These are phyloP conservation scores for Phrynosoma blainvillii DNA, from an alignment of 2,113 vertebrate species.

Conservation along the genomic window DNA sequence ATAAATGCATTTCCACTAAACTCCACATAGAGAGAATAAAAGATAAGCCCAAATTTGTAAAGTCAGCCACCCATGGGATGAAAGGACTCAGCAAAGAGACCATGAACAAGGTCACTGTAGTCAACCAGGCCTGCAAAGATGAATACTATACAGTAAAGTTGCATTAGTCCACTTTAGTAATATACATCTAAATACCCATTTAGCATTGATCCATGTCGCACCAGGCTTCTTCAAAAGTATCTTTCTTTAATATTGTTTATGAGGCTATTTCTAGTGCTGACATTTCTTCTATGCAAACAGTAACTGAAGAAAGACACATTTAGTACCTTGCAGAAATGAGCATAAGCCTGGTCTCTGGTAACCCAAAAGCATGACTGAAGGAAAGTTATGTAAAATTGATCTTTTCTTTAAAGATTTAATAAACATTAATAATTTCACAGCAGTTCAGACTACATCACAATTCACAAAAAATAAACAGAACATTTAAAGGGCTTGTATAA, in stretches of 20 bases:
- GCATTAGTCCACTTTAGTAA: constrained; percentile 27
- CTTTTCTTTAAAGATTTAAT: neutral
- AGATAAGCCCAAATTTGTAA: constrained; percentile 68
- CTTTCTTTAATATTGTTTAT: neutral
- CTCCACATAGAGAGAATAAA: constrained; percentile 59
- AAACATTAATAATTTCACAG: neutral
- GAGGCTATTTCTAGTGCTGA: neutral
- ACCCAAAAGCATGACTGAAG: neutral
- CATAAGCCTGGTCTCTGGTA: neutral
- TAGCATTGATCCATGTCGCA: neutral
- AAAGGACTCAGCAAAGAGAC: constrained; percentile 58
- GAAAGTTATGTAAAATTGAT: neutral
- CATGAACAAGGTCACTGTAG: constrained; percentile 50
- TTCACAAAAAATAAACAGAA: neutral
- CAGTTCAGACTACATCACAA: neutral
- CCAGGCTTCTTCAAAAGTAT: neutral
- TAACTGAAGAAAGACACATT: neutral
- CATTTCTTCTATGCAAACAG: neutral
- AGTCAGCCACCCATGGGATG: constrained; percentile 59
- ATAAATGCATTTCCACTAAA: constrained; percentile 69
- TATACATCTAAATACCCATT: constrained; percentile 4
- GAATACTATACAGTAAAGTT: constrained; percentile 53
- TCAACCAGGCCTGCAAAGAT: constrained; percentile 49
- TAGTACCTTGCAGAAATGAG: neutral
- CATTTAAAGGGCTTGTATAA: neutral